phyloP scores from a whole-genome alignment of 2,888 invertebrate genomes.

The Rotaria socialis region DNA sequence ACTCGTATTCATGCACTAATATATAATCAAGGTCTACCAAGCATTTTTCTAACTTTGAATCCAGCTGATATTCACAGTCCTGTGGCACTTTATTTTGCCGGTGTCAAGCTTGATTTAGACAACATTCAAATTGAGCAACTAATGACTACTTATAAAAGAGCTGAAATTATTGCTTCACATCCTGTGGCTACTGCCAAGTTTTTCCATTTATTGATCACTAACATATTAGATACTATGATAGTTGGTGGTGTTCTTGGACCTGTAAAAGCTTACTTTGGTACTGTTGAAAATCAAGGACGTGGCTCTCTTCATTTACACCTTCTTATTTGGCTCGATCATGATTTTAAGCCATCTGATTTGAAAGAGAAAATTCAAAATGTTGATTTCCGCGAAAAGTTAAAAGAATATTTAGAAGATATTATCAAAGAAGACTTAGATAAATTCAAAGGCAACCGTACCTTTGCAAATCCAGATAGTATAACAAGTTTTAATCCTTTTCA shows the following conservation, averaged over 20 bases:
- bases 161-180: neutral
- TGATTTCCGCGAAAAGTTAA: neutral
- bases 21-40: neutral
- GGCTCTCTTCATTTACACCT: neutral
- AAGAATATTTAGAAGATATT: neutral
- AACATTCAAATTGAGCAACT: neutral
- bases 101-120: neutral
- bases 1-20: neutral
- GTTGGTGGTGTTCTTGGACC: neutral
- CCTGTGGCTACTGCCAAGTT: neutral
- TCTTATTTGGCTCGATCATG: neutral
- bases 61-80: constrained; percentile 5
- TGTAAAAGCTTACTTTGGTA: neutral
- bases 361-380: neutral
- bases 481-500: too few relatives aligned
- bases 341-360: neutral
- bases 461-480: too few relatives aligned
- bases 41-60: neutral
- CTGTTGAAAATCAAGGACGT: neutral
- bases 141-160: neutral
- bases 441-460: neutral
- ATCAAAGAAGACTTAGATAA: neutral
- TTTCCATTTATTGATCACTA: neutral
- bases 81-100: neutral
- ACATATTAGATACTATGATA: neutral